Evolutionary conservation across 2,797 vertebrate species (phyloP).

Genomic region (Australoheros facetus): DNA sequence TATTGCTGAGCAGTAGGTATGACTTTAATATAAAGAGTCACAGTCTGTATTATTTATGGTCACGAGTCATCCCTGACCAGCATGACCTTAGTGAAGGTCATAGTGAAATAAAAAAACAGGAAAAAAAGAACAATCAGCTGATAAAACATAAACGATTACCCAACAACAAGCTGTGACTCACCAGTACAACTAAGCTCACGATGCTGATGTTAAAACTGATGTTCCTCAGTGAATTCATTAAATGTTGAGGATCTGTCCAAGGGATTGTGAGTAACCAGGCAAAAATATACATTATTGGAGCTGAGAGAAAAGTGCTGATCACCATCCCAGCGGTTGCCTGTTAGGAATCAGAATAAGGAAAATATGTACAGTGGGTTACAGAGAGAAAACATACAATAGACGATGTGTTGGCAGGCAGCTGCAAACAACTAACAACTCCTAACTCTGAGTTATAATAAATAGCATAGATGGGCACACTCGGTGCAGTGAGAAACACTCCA

Average conservation of each 20-base stretch:
- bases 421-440: constrained; percentile 89
- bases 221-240: constrained; percentile 88
- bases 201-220: constrained; percentile 96
- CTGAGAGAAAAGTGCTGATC: constrained; percentile 96
- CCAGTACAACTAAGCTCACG: constrained; percentile 90
- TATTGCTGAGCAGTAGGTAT: no score
- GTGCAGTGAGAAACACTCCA: constrained; percentile 94
- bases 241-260: constrained; percentile 87
- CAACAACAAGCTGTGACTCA: constrained; percentile 73
- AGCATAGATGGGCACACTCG: constrained; percentile 97
- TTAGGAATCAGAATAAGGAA: constrained; percentile 17
- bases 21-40: no score
- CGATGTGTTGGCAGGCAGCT: background rate
- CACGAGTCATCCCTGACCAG: no score
- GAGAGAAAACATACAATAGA: background rate
- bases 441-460: constrained; percentile 96
- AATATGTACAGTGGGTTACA: background rate
- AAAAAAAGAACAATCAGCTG: background rate
- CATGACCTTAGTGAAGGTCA: no score
- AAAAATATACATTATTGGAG: constrained; percentile 97
- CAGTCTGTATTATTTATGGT: no score
- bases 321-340: constrained; percentile 98
- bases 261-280: constrained; percentile 94
- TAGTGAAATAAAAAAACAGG: no score
- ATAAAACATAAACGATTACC: background rate